Base-by-base conservation (phyloP, 2,888 invertebrate species). In the Drepana falcataria region DNA sequence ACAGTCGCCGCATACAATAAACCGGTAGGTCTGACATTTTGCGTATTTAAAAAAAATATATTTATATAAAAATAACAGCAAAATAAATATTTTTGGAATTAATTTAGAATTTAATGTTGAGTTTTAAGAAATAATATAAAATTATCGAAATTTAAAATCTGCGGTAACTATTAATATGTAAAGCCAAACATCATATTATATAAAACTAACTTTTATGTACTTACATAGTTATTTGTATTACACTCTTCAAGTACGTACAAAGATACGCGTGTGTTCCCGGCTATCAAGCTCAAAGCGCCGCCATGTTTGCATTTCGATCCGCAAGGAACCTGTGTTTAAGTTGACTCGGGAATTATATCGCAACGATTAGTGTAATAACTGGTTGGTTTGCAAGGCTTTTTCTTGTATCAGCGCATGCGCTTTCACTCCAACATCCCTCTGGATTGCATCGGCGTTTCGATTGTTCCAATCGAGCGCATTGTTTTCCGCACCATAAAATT, bases 331-430 rank as follows among this genome's bases (percentile, higher is more conserved):
- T 89, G 91, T 91, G 91, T 91, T 91, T 91, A 91, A 87, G 87
- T 89, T 89, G 87, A 90, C 88, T 89, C 79, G 81, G 86, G 89
- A 91, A 91, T 91, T 90, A 91, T 91, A 91, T 91, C 87, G 85
- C 81, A 79, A 83, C 90, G 90, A 91, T 91, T 91, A 91, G 91
- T 84, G 89, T 91, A 91, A 91, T 91, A 90, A 91, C 91, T 88
- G 90, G 89, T 88, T 88, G 85, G 83, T 73, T 80, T 77, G 78
- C 73, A 71, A 72, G 72, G 73, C 79, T 85, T 87, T 88, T 87
- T 89, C 83, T 85, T 82, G 79, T 85, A 86, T 82, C 82, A 82
- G 79, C 67, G 66, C 77, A 77, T 79, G 81, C 80, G 81, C 82
- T 83, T 84, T 80, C 80, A 80, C 79, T 81, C 72, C 79, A 73